A percentile compares a stretch with the other conserved stretches of the same genome.
These are phyloP conservation scores for Coptodon bakossiorum DNA, from an alignment of 2,113 vertebrate species.

Conservation along the genomic window DNA sequence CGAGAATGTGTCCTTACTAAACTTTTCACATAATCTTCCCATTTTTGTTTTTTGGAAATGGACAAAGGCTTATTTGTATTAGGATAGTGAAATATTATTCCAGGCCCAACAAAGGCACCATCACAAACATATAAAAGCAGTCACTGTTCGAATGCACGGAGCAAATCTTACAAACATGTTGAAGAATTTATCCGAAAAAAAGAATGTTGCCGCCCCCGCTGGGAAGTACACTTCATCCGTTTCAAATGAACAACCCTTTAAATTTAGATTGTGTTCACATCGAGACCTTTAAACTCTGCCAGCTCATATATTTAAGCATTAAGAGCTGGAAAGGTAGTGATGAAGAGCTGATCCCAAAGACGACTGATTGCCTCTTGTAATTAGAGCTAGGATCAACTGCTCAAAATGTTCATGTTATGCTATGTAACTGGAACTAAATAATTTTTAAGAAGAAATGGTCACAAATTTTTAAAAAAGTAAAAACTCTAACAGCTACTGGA, in stretches of 20 bases:
- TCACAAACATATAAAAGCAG: background rate
- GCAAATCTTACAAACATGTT: background rate
- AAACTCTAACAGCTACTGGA: background rate
- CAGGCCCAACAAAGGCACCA: background rate
- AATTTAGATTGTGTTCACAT: constrained; percentile 53
- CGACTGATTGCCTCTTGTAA: background rate
- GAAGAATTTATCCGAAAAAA: background rate
- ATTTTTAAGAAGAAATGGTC: background rate
- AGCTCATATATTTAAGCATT: constrained; percentile 21
- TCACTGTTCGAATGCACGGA: background rate
- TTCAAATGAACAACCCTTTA: constrained; percentile 37
- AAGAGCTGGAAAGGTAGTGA: background rate
- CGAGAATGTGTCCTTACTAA: background rate
- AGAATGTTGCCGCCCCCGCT: background rate
- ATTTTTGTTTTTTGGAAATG: background rate
- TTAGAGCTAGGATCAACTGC: background rate
- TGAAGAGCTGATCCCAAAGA: background rate
- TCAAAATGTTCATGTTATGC: background rate
- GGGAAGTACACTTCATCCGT: constrained; percentile 14
- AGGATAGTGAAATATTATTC: background rate
- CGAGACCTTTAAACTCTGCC: constrained; percentile 39
- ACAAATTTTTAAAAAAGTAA: background rate
- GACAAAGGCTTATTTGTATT: background rate
- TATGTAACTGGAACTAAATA: background rate
- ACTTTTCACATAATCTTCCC: background rate